phyloP scores from a whole-genome alignment of 2,888 invertebrate species.

The Sussaba pulchella region DNA sequence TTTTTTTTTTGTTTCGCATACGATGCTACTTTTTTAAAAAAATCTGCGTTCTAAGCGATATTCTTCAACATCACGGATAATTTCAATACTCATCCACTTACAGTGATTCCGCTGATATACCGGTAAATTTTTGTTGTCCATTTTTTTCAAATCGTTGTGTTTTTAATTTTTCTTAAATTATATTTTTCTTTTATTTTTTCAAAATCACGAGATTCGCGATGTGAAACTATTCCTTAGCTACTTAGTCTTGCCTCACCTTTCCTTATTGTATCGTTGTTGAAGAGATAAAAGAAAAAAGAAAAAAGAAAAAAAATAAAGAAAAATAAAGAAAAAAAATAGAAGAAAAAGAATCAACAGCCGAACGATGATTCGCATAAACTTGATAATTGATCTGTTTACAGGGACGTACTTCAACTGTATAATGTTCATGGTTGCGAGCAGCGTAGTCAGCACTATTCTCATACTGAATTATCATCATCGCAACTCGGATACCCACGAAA shows the following conservation, averaged over 20 bases:
- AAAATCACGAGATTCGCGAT: constrained; percentile 7
- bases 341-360: constrained; percentile 2
- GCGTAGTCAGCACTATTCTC: constrained; percentile 98
- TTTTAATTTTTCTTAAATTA: background rate
- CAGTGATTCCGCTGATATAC: background rate
- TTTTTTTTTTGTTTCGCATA: constrained; percentile 23
- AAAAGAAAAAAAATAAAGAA: constrained; percentile 7
- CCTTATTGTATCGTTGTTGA: background rate
- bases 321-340: background rate
- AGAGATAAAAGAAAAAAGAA: background rate
- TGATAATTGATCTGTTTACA: constrained; percentile 82
- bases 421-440: constrained; percentile 99
- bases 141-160: too few species aligned
- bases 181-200: background rate
- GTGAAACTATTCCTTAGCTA: constrained; percentile 27
- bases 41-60: constrained; percentile 6
- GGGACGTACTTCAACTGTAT: constrained; percentile 99
- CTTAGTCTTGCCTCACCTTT: constrained; percentile 32
- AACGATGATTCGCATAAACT: constrained; percentile 44
- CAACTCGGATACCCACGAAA: constrained; percentile 97
- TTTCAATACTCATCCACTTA: background rate
- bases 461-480: constrained; percentile 99
- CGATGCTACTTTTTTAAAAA: constrained; percentile 4
- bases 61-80: background rate
- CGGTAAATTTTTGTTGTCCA: background rate